Evolutionary conservation across 2,113 vertebrate species (phyloP).

Genomic region (human (Homo sapiens)): DNA sequence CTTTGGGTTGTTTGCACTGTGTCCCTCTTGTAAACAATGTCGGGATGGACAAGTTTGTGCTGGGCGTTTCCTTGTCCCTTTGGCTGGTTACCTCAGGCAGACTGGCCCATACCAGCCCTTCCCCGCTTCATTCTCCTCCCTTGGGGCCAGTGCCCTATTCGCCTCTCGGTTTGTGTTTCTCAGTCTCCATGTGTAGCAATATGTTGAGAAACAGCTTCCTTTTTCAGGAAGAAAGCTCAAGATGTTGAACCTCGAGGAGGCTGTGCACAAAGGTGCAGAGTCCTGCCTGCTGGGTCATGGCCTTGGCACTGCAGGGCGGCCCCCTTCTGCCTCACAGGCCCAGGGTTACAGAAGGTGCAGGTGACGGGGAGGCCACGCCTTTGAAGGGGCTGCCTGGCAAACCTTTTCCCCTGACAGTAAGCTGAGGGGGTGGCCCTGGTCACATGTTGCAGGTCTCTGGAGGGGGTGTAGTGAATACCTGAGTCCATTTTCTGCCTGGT

Average conservation of each 20-base stretch:
- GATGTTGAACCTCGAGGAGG: background rate
- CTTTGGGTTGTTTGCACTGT: background rate
- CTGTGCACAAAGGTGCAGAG: background rate
- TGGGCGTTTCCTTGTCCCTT: too few species aligned
- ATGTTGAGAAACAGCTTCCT: conserved; percentile 75
- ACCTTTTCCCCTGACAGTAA: background rate
- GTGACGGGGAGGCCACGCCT: background rate
- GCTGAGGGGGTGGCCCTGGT: background rate
- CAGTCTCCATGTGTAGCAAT: conserved; percentile 65
- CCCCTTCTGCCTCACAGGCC: background rate
- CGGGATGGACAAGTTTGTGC: background rate
- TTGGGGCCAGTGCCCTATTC: background rate
- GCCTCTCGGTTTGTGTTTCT: conserved; percentile 62
- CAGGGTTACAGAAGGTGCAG: background rate
- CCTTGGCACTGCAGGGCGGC: background rate
- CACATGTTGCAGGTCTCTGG: too few species aligned
- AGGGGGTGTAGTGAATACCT: background rate
- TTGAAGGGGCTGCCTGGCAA: background rate
- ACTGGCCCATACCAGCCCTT: background rate
- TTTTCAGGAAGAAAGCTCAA: conserved; percentile 52
- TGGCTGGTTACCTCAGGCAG: background rate
- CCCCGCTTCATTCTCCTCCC: background rate
- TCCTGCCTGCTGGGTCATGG: background rate
- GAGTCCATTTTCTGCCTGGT: background rate
- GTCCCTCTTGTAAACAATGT: background rate